These are phyloP conservation scores for Salarias fasciatus DNA, from an alignment of 2,797 vertebrate genomes.

Conservation along the genomic window DNA sequence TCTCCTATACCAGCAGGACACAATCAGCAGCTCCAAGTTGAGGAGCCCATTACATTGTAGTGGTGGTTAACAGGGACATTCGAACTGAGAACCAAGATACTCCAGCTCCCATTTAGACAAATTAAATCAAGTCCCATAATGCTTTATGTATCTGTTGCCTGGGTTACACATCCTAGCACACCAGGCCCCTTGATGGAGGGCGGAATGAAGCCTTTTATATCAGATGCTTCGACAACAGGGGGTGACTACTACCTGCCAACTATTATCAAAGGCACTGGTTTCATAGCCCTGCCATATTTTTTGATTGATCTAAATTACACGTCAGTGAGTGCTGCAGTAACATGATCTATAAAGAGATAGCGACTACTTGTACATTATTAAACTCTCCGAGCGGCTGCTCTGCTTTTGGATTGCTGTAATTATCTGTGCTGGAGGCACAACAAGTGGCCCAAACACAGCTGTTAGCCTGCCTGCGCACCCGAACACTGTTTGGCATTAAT, in stretches of 20 bases:
- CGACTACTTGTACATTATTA: slow-evolving; percentile 86
- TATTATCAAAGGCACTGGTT: slow-evolving; percentile 83
- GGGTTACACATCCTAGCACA: slow-evolving; percentile 80
- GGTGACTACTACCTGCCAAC: slow-evolving; percentile 84
- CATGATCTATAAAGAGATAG: slow-evolving; percentile 85
- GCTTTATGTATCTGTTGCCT: slow-evolving; percentile 81
- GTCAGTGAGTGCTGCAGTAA: slow-evolving; percentile 82
- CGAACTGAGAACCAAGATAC: slow-evolving; percentile 84
- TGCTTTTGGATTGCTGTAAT: slow-evolving; percentile 87
- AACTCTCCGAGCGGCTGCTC: slow-evolving; percentile 83
- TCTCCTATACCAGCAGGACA: slow-evolving; percentile 69
- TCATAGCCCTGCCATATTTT: slow-evolving; percentile 83
- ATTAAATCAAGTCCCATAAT: slow-evolving; percentile 85
- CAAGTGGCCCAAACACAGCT: slow-evolving; percentile 88
- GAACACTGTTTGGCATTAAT: slow-evolving; percentile 78
- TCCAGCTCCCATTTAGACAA: slow-evolving; percentile 84
- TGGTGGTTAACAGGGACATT: slow-evolving; percentile 87
- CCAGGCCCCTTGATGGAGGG: slow-evolving; percentile 77
- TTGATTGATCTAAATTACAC: slow-evolving; percentile 87
- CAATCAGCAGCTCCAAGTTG: slow-evolving; percentile 76
- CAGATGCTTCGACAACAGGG: slow-evolving; percentile 78
- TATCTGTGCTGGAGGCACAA: slow-evolving; percentile 84
- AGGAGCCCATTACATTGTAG: slow-evolving; percentile 85
- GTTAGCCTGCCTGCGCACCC: slow-evolving; percentile 78
- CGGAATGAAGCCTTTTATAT: slow-evolving; percentile 81